These are phyloP conservation scores for Caradrina clavipalpis DNA, from an alignment of 2,888 invertebrate species.

Conservation along the genomic window DNA sequence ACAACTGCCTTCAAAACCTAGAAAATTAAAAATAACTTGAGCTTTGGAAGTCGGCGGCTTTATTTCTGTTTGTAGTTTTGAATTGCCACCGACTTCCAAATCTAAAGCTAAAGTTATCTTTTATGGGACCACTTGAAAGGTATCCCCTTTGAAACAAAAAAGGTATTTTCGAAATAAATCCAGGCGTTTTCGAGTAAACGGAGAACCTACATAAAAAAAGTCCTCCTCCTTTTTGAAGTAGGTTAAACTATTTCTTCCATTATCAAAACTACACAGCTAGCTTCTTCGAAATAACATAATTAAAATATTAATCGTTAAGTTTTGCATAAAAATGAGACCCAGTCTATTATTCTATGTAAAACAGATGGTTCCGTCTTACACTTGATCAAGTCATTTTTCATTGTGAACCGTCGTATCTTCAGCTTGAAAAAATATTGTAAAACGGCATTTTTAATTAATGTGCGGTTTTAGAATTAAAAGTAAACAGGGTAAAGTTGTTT, in stretches of 20 bases:
- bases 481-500: constrained; percentile 15
- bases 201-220: no score
- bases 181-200: no score
- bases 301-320: constrained; percentile 62
- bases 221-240: no score
- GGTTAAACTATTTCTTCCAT: not conserved
- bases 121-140: no score
- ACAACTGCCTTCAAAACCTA: no score
- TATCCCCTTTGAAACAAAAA: no score
- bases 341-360: constrained; percentile 71
- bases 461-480: constrained; percentile 18
- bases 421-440: constrained; percentile 26
- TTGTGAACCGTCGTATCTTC: constrained; percentile 30
- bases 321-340: constrained; percentile 61
- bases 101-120: no score
- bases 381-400: constrained; percentile 53
- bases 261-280: not conserved
- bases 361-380: constrained; percentile 43
- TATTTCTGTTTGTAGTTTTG: no score
- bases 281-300: constrained; percentile 24
- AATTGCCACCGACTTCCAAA: no score
- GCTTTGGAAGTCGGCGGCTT: no score
- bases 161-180: no score
- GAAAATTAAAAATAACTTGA: no score
- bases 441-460: constrained; percentile 37